Conservation (phyloP, 1,140 invertebrate genomes). For the Glossosoma conforme region DNA sequence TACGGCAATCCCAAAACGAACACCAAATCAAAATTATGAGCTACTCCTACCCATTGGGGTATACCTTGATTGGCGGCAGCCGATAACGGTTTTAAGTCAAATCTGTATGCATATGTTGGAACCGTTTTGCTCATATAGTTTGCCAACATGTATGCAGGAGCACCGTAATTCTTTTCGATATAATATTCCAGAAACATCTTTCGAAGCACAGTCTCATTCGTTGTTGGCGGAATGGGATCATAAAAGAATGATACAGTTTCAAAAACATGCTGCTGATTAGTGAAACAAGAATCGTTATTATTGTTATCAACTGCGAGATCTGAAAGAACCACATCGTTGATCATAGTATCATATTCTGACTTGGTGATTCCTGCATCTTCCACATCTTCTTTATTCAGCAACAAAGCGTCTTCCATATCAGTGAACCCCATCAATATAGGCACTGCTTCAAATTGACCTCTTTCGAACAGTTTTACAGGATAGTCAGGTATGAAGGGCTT, state of each 20-base stretch:
- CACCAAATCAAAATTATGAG: slow-evolving; percentile 72
- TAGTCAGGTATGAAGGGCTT: slow-evolving; percentile 61
- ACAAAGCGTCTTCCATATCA: slow-evolving; percentile 70
- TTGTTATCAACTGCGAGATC: slow-evolving; percentile 52
- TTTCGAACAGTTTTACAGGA: slow-evolving; percentile 57
- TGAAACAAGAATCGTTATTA: slow-evolving; percentile 59
- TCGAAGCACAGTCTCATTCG: slow-evolving; percentile 53
- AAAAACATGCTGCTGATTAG: slow-evolving; percentile 63
- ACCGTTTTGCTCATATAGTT: slow-evolving; percentile 56
- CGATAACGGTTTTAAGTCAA: slow-evolving; percentile 68
- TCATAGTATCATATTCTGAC: slow-evolving; percentile 56
- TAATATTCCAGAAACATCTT: slow-evolving; percentile 62
- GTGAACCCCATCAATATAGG: slow-evolving; percentile 70
- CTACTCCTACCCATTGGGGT: slow-evolving; percentile 68
- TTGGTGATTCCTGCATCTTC: slow-evolving; percentile 50
- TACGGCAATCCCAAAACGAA: slow-evolving; percentile 74
- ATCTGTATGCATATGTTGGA: slow-evolving; percentile 64
- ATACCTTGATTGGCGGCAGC: slow-evolving; percentile 55
- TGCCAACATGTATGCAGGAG: slow-evolving; percentile 62
- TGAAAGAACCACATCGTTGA: slow-evolving; percentile 54
- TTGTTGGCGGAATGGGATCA: slow-evolving; percentile 56
- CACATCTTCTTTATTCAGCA: slow-evolving; percentile 51
- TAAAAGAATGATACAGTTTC: slow-evolving; percentile 73
- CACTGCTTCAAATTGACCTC: slow-evolving; percentile 56
- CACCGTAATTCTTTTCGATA: slow-evolving; percentile 68